Percentiles rank a stretch among this genome's conserved stretches.
These are phyloP conservation scores for Betta splendens DNA, from an alignment of 2,797 vertebrate genomes.

Conservation along the genomic window DNA sequence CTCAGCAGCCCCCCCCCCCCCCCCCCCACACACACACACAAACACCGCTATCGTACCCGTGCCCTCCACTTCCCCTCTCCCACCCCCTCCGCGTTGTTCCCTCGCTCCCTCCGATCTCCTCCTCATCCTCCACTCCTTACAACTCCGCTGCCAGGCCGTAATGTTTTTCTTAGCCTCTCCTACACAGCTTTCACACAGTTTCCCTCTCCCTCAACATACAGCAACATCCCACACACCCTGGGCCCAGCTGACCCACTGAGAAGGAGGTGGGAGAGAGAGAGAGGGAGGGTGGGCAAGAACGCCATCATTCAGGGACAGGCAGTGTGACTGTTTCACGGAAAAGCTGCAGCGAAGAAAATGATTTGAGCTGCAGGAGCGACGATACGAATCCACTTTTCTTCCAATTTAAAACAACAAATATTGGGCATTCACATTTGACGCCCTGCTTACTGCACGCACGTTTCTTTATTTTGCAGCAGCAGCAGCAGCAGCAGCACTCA, in stretches of 20 bases:
- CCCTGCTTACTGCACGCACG: slow-evolving; percentile 25
- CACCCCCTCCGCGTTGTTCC: slow-evolving; percentile 43
- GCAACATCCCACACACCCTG: slow-evolving; percentile 77
- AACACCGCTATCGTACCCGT: slow-evolving; percentile 59
- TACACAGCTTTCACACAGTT: slow-evolving; percentile 84
- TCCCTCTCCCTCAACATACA: slow-evolving; percentile 78
- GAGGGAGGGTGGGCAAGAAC: slow-evolving; percentile 66
- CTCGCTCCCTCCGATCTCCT: slow-evolving; percentile 62
- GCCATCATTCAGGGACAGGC: slow-evolving; percentile 57
- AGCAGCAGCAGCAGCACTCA: slow-evolving; percentile 44
- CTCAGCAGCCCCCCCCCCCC: slow-evolving; percentile 72
- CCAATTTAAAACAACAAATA: slow-evolving; percentile 15
- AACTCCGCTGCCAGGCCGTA: slow-evolving; percentile 75
- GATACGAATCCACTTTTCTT: slow-evolving; percentile 10
- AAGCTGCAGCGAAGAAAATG: slow-evolving; percentile 15
- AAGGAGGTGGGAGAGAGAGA: slow-evolving; percentile 73
- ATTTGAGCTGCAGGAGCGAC: slow-evolving; percentile 18
- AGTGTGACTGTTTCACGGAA: slow-evolving; percentile 40
- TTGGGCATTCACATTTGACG: slow-evolving; percentile 30
- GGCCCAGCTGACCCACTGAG: slow-evolving; percentile 75
- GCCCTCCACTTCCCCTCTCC: slow-evolving; percentile 40
- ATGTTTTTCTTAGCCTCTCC: slow-evolving; percentile 88
- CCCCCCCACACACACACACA: slow-evolving; percentile 35
- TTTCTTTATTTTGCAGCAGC: slow-evolving; percentile 41
- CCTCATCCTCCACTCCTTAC: slow-evolving; percentile 73